phyloP scores from a whole-genome alignment of 2,113 vertebrate species.

The Lycaon pictus region DNA sequence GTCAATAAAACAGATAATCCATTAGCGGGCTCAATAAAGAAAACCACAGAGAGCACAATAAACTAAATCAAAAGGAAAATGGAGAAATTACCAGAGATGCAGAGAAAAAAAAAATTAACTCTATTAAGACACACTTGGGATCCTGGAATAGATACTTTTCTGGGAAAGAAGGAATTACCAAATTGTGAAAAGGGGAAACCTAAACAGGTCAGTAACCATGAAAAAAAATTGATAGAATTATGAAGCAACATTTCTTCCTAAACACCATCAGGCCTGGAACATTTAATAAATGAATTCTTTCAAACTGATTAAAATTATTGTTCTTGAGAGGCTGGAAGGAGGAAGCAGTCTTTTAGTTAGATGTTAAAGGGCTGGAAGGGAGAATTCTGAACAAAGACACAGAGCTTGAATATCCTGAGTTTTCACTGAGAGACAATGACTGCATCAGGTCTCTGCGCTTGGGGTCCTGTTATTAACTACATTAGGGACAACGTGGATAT shows the following conservation, averaged over 20 bases:
- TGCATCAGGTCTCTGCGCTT: neutral
- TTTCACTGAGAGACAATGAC: neutral
- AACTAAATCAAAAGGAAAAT: slow-evolving; percentile 59
- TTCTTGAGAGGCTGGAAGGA: neutral
- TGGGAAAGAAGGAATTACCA: slow-evolving; percentile 23
- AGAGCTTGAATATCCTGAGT: neutral
- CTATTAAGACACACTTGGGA: slow-evolving; percentile 47
- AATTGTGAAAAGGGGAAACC: slow-evolving; percentile 4
- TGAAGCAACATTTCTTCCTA: neutral
- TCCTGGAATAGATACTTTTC: slow-evolving; percentile 9
- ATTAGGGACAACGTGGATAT: neutral
- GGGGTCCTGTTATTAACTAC: neutral
- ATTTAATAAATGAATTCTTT: slow-evolving; percentile 32
- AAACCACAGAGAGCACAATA: slow-evolving; percentile 18
- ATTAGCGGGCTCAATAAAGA: slow-evolving; percentile 41
- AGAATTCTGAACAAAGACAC: neutral
- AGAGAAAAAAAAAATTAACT: slow-evolving; percentile 15
- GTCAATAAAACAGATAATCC: slow-evolving; percentile 54
- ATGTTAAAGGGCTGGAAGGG: neutral
- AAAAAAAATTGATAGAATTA: neutral
- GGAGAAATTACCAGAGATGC: slow-evolving; percentile 59
- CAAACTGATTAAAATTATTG: neutral
- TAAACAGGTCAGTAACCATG: neutral
- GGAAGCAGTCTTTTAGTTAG: neutral
- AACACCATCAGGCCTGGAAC: neutral